Conservation (phyloP, 2,113 vertebrate species). For the Melanerpes aurifrons region DNA sequence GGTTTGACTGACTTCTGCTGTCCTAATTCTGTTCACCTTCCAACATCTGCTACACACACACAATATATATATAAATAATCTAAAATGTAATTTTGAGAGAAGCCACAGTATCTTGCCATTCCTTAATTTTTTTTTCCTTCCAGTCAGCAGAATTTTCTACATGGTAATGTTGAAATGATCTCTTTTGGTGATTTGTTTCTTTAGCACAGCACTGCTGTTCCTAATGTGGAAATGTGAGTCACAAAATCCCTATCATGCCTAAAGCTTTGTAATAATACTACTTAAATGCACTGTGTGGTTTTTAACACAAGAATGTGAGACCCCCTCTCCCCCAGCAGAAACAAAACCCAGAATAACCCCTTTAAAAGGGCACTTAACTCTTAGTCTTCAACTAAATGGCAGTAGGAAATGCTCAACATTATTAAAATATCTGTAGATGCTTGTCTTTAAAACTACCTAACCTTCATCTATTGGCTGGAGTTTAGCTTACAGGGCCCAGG, state of each 20-base stretch:
- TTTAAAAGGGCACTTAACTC: not conserved
- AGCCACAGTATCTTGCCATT: not conserved
- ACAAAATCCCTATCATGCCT: not conserved
- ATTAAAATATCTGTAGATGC: not conserved
- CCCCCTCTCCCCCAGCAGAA: not conserved
- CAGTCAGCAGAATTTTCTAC: constrained; percentile 9
- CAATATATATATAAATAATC: not conserved
- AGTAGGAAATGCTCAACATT: not conserved
- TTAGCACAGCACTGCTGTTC: constrained; percentile 4
- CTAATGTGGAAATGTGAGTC: not conserved
- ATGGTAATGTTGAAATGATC: constrained; percentile 11
- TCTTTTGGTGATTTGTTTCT: constrained; percentile 31
- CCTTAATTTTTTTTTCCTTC: not conserved
- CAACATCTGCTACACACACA: not conserved
- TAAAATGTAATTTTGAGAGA: constrained; percentile 17
- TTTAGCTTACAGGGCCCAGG: not conserved
- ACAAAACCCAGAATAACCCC: not conserved
- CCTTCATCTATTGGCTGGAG: not conserved
- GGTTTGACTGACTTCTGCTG: not conserved
- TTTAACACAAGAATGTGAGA: not conserved
- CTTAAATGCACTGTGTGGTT: not conserved
- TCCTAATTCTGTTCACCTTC: not conserved
- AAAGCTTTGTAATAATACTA: constrained; percentile 4
- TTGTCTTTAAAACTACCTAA: not conserved
- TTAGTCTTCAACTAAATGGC: not conserved